phyloP scores from a whole-genome alignment of 2,888 invertebrate species.

The Sipunculus nudus region DNA sequence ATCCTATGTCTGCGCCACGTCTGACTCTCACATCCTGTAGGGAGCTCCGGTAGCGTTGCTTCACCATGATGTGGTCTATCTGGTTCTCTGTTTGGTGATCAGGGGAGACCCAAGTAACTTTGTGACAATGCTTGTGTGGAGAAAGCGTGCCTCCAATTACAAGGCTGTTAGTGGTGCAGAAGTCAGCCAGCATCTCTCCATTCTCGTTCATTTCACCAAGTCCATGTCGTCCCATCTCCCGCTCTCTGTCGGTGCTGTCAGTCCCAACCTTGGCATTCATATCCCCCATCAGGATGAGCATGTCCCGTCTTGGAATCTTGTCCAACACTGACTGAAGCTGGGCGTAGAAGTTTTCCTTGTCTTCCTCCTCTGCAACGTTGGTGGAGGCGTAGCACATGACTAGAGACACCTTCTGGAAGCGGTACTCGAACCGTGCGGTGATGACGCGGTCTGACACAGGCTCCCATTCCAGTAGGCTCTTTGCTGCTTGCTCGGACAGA shows the following conservation, averaged over 20 bases:
- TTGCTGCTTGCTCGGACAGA: too few relatives aligned
- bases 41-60: slow-evolving; percentile 2
- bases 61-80: slow-evolving; percentile 10
- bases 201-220: slow-evolving; percentile 27
- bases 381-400: too few relatives aligned
- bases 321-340: too few relatives aligned
- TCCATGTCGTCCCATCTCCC: slow-evolving; percentile 31
- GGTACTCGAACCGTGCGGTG: too few relatives aligned
- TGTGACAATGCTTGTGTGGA: slow-evolving; percentile 33
- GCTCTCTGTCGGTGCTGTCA: slow-evolving; percentile 29
- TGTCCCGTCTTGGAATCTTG: too few relatives aligned
- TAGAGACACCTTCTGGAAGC: too few relatives aligned
- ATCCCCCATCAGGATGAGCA: too few relatives aligned
- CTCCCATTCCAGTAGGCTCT: too few relatives aligned
- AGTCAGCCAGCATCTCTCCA: slow-evolving; percentile 25
- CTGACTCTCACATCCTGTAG: not conserved
- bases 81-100: too few relatives aligned
- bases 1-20: not conserved
- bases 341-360: too few relatives aligned
- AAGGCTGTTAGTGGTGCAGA: slow-evolving; percentile 29
- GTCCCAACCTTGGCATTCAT: slow-evolving; percentile 38
- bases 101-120: slow-evolving; percentile 32
- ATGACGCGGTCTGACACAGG: too few relatives aligned
- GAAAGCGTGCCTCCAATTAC: slow-evolving; percentile 37
- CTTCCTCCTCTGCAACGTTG: too few relatives aligned